Evolutionary conservation across 2,888 invertebrate species (phyloP).

Genomic region (Psylliodes chrysocephalus): DNA sequence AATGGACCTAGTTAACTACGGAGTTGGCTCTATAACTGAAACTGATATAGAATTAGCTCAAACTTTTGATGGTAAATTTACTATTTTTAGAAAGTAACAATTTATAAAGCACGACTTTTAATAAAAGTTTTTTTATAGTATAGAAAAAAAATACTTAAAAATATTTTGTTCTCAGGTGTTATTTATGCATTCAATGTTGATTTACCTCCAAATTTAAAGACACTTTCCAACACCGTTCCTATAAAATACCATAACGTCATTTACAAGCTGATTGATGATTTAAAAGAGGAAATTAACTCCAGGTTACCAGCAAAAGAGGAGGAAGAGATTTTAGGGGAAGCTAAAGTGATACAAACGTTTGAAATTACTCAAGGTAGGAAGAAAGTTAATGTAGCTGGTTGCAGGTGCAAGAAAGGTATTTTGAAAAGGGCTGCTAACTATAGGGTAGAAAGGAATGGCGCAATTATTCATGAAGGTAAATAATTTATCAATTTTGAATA

Average conservation of each 20-base stretch:
- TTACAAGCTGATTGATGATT: slow-evolving; percentile 90
- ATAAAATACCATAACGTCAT: slow-evolving; percentile 87
- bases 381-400: slow-evolving; percentile 89
- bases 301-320: slow-evolving; percentile 77
- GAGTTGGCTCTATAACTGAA: slow-evolving; percentile 87
- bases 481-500: neutral
- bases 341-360: slow-evolving; percentile 86
- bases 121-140: no score
- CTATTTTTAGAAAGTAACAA: no score
- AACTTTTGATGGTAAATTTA: slow-evolving; percentile 71
- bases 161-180: slow-evolving; percentile 77
- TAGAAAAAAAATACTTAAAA: no score
- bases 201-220: slow-evolving; percentile 64
- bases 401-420: slow-evolving; percentile 81
- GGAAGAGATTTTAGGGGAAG: slow-evolving; percentile 85
- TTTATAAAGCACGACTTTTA: no score
- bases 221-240: slow-evolving; percentile 68
- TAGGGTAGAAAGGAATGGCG: slow-evolving; percentile 74
- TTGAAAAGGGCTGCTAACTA: slow-evolving; percentile 76
- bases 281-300: slow-evolving; percentile 81
- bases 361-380: slow-evolving; percentile 80
- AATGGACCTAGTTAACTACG: slow-evolving; percentile 88
- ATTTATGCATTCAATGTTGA: slow-evolving; percentile 91
- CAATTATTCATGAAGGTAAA: slow-evolving; percentile 77
- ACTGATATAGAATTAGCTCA: slow-evolving; percentile 86